These are phyloP conservation scores for Thamnophis elegans DNA, from an alignment of 2,797 vertebrate genomes.

Conservation along the genomic window DNA sequence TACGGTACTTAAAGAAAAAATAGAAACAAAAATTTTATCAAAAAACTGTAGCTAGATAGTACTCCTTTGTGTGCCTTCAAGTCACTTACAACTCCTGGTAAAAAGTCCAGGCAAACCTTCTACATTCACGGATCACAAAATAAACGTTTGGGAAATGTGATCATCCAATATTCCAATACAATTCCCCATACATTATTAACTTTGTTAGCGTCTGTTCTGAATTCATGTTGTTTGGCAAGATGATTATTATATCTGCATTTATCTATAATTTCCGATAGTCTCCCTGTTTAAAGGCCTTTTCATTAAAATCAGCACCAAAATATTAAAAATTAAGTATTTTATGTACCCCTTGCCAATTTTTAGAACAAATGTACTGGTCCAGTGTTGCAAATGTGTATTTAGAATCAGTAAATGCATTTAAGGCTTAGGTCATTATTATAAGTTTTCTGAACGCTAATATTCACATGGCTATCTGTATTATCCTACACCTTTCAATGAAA, in stretches of 20 bases:
- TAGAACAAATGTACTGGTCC: not conserved
- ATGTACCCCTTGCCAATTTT: not conserved
- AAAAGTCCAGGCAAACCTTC: not conserved
- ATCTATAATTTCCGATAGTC: not conserved
- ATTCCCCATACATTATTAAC: not conserved
- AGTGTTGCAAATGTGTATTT: not conserved
- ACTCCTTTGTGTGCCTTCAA: not conserved
- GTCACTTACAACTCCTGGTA: not conserved
- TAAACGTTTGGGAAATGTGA: not conserved
- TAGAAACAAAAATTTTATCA: not conserved
- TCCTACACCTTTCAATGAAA: not conserved
- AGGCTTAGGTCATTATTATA: not conserved
- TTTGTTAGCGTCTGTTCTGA: not conserved
- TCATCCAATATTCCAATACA: not conserved
- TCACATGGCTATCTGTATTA: not conserved
- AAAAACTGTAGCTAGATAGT: not conserved
- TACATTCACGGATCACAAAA: not conserved
- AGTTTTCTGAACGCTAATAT: not conserved
- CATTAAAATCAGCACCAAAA: not conserved
- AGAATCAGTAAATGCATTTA: not conserved
- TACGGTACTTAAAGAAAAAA: not conserved
- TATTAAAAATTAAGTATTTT: not conserved
- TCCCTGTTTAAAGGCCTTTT: not conserved
- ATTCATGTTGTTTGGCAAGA: not conserved
- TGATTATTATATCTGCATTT: not conserved